These are phyloP conservation scores for Himalopsyche anomala DNA, from an alignment of 2,888 invertebrate genomes.

Conservation along the genomic window DNA sequence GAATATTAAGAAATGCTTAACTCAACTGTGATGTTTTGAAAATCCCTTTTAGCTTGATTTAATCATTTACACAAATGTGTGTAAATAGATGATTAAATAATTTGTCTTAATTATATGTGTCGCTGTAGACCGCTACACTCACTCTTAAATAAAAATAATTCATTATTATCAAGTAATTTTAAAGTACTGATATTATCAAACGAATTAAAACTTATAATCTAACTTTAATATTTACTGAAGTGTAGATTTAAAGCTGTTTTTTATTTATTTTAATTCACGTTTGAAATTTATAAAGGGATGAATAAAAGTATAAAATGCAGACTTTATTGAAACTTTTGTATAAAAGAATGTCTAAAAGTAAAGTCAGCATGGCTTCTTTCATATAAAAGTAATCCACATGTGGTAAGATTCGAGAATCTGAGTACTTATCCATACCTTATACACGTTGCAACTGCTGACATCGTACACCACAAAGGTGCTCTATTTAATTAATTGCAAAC, in stretches of 20 bases:
- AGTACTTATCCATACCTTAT: not conserved
- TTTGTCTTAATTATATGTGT: too few species aligned
- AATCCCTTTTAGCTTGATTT: too few species aligned
- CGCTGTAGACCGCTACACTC: too few species aligned
- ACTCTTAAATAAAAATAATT: too few species aligned
- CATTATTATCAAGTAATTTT: too few species aligned
- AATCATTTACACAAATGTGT: too few species aligned
- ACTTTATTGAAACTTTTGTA: not conserved
- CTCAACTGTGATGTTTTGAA: too few species aligned
- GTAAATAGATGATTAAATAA: too few species aligned
- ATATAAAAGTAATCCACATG: slow-evolving; percentile 46
- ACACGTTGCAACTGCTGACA: not conserved
- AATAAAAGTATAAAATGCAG: not conserved
- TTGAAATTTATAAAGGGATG: slow-evolving; percentile 1
- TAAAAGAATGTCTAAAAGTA: not conserved
- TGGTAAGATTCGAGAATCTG: not conserved
- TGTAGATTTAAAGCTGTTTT: slow-evolving; percentile 4
- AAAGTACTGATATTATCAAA: too few species aligned
- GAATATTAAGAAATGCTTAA: too few species aligned
- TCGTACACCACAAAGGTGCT: not conserved
- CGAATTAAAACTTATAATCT: too few species aligned
- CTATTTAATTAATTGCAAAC: not conserved
- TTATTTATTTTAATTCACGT: not conserved
- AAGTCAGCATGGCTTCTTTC: slow-evolving; percentile 49
- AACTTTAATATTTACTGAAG: not conserved